Percentiles rank a stretch among this genome's conserved stretches.
These are phyloP conservation scores for Dasyornis broadbenti DNA, from an alignment of 2,113 vertebrate species.

Conservation along the genomic window DNA sequence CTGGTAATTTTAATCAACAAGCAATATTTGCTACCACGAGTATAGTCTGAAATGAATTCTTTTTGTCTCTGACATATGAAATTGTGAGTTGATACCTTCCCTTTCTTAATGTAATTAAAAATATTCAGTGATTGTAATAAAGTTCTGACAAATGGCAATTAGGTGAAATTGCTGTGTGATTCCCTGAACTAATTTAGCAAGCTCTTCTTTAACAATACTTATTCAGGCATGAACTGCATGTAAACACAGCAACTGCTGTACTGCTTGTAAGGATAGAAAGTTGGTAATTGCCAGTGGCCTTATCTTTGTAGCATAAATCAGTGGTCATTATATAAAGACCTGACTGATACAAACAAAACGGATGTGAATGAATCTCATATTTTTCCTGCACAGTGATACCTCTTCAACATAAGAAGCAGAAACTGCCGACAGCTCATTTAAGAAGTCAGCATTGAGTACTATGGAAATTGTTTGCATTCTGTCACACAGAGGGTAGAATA, in stretches of 20 bases:
- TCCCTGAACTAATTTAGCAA: conserved; percentile 44
- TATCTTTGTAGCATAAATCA: neutral
- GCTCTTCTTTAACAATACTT: conserved; percentile 3
- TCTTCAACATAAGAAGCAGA: neutral
- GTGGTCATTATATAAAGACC: neutral
- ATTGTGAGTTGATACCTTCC: neutral
- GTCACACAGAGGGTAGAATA: neutral
- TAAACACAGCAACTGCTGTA: neutral
- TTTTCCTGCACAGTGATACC: neutral
- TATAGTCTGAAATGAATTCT: neutral
- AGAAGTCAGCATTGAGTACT: neutral
- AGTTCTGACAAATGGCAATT: conserved; percentile 42
- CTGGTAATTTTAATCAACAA: neutral
- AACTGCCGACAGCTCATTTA: neutral
- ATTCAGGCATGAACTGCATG: neutral
- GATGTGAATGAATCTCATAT: neutral
- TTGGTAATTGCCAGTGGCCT: neutral
- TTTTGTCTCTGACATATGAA: neutral
- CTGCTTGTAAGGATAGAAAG: neutral
- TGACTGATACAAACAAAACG: neutral
- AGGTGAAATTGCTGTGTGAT: conserved; percentile 35
- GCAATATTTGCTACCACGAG: neutral
- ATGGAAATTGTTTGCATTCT: neutral
- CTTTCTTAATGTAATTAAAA: conserved; percentile 43
- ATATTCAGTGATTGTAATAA: conserved; percentile 13